These are phyloP conservation scores for Desmophyllum pertusum DNA, from an alignment of 92 coral and sea anemone genomes.

Conservation along the genomic window DNA sequence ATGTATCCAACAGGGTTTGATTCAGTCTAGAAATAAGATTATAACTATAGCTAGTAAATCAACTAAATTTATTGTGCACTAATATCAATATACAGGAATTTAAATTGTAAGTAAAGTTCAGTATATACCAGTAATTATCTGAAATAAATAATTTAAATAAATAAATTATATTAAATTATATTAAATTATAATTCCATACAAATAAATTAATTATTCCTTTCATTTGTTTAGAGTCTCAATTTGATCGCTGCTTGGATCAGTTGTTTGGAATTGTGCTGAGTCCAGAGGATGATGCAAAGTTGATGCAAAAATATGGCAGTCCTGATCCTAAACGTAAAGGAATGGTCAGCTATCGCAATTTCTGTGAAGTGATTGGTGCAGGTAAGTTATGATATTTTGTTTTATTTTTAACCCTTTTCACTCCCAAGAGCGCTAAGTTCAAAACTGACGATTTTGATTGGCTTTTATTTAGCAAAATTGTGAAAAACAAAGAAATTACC, in stretches of 20 bases:
- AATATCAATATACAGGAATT: too few relatives aligned
- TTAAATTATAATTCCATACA: not conserved
- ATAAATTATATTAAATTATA: not conserved
- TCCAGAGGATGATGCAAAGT: constrained; percentile 71
- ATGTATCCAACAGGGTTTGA: too few relatives aligned
- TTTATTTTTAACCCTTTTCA: not conserved
- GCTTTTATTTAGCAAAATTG: too few relatives aligned
- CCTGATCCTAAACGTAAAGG: constrained; percentile 88
- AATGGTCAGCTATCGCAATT: constrained; percentile 87
- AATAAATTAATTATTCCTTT: not conserved
- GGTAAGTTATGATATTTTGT: constrained; percentile 28
- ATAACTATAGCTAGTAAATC: too few relatives aligned
- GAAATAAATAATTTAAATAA: too few relatives aligned
- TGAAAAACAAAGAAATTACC: too few relatives aligned
- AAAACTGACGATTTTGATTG: too few relatives aligned
- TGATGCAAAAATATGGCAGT: constrained; percentile 90
- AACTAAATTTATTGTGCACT: too few relatives aligned
- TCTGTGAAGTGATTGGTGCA: constrained; percentile 95
- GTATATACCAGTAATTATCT: too few relatives aligned
- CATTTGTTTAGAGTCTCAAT: constrained; percentile 79
- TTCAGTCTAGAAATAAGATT: too few relatives aligned
- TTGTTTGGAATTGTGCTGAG: constrained; percentile 88
- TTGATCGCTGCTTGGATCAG: constrained; percentile 98
- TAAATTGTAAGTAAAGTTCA: too few relatives aligned
- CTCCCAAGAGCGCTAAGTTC: too few relatives aligned